Conservation (phyloP, 1,140 invertebrate genomes). For the Drosophila murphyi region DNA sequence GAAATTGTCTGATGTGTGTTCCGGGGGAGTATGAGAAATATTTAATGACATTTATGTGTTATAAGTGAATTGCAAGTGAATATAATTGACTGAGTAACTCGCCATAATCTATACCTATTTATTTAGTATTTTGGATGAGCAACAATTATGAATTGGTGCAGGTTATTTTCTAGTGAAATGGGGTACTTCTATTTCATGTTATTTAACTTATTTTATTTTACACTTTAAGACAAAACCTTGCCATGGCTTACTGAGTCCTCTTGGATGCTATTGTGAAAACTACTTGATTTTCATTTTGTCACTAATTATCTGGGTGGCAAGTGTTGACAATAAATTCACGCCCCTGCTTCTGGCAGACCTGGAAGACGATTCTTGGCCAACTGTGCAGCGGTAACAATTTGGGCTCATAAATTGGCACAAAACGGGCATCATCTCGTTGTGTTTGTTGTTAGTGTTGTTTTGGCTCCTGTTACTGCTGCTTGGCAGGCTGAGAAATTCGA, state of each 20-base stretch:
- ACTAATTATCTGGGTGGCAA: slow-evolving; percentile 45
- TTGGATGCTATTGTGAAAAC: slow-evolving; percentile 33
- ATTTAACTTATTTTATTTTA: slow-evolving; percentile 1
- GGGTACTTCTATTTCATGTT: background rate
- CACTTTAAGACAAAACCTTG: background rate
- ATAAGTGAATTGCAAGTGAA: background rate
- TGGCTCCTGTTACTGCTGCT: slow-evolving; percentile 1
- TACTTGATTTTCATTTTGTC: slow-evolving; percentile 52
- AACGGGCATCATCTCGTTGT: background rate
- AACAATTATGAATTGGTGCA: too few species aligned
- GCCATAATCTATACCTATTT: too few species aligned
- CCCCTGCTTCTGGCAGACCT: slow-evolving; percentile 12
- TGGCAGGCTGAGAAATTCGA: slow-evolving; percentile 19
- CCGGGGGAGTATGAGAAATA: background rate
- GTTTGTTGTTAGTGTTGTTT: slow-evolving; percentile 12
- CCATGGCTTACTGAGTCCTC: background rate
- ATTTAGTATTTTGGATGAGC: too few species aligned
- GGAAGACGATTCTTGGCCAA: slow-evolving; percentile 20
- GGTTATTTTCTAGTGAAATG: too few species aligned
- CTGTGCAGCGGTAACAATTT: slow-evolving; percentile 23
- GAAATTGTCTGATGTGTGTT: background rate
- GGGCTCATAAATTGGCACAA: slow-evolving; percentile 36
- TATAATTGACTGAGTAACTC: too few species aligned
- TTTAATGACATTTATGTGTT: background rate
- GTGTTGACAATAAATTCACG: slow-evolving; percentile 47